phyloP scores from a whole-genome alignment of 2,888 invertebrate species.

The Creontiades dilutus region DNA sequence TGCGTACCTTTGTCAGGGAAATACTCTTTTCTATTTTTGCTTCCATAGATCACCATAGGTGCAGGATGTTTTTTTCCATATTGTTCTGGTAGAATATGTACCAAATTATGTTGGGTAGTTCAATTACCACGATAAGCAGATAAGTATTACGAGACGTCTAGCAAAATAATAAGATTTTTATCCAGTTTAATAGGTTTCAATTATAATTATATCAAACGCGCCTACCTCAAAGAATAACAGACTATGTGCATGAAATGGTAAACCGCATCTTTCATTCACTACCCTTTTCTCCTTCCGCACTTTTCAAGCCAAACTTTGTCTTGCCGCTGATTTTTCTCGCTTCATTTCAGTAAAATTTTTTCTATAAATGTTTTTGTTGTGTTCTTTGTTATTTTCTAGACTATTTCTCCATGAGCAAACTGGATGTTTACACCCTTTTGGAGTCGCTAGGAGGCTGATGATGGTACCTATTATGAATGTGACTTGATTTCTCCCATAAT shows the following conservation, averaged over 20 bases:
- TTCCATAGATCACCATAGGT: neutral
- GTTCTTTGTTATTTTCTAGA: slow-evolving; percentile 9
- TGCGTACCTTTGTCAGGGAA: too few relatives aligned
- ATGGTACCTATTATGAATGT: neutral
- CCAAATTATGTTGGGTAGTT: too few relatives aligned
- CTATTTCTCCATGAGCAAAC: neutral
- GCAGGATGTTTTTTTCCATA: too few relatives aligned
- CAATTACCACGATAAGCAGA: too few relatives aligned
- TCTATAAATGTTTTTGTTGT: neutral
- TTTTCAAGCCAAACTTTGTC: slow-evolving; percentile 12
- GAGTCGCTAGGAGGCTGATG: neutral
- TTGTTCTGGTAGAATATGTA: too few relatives aligned
- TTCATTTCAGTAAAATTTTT: neutral
- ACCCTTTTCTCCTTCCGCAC: slow-evolving; percentile 1
- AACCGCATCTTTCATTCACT: neutral
- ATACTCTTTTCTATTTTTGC: neutral
- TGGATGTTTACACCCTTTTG: neutral
- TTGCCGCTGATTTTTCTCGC: slow-evolving; percentile 12
- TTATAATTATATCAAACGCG: too few relatives aligned
- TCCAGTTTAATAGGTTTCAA: too few relatives aligned
- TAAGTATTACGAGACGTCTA: too few relatives aligned
- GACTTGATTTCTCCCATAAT: neutral
- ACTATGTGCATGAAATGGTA: neutral
- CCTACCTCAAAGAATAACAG: too few relatives aligned
- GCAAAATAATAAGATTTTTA: too few relatives aligned